These are phyloP conservation scores for Brachionus paranguensis DNA, from an alignment of 1,140 invertebrate species.

Conservation along the genomic window DNA sequence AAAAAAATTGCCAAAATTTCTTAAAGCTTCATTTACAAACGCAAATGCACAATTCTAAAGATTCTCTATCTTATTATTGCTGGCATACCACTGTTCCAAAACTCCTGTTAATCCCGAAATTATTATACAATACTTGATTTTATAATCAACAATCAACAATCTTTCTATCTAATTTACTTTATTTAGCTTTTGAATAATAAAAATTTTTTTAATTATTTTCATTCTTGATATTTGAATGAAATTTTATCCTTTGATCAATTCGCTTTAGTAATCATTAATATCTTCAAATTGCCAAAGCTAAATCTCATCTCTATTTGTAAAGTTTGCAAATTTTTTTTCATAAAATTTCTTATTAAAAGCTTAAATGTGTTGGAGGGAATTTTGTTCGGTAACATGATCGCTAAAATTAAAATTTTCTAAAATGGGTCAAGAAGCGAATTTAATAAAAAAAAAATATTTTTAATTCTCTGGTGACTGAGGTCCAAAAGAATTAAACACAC, in stretches of 20 bases:
- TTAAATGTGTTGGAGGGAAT: not conserved
- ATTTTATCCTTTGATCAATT: not conserved
- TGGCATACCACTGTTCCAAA: slow-evolving; percentile 13
- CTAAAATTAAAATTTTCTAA: not conserved
- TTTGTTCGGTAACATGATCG: not conserved
- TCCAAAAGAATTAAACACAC: too few species aligned
- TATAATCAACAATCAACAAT: not conserved
- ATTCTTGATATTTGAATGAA: slow-evolving; percentile 14
- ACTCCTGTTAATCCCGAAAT: slow-evolving; percentile 18
- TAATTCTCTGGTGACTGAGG: not conserved
- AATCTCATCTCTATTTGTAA: not conserved
- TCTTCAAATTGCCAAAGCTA: not conserved
- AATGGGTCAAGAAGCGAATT: not conserved
- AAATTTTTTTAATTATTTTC: slow-evolving; percentile 5
- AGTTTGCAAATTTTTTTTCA: too few species aligned
- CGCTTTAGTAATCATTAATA: not conserved
- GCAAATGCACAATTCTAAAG: not conserved
- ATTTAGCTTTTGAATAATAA: not conserved
- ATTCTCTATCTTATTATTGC: not conserved
- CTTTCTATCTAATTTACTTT: slow-evolving; percentile 4
- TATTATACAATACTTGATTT: not conserved
- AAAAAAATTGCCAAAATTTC: not conserved
- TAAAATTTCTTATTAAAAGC: too few species aligned
- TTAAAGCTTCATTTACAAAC: not conserved
- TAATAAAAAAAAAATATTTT: not conserved